Conservation (phyloP, 2,113 vertebrate species). For the Paraplagusia blochii region DNA sequence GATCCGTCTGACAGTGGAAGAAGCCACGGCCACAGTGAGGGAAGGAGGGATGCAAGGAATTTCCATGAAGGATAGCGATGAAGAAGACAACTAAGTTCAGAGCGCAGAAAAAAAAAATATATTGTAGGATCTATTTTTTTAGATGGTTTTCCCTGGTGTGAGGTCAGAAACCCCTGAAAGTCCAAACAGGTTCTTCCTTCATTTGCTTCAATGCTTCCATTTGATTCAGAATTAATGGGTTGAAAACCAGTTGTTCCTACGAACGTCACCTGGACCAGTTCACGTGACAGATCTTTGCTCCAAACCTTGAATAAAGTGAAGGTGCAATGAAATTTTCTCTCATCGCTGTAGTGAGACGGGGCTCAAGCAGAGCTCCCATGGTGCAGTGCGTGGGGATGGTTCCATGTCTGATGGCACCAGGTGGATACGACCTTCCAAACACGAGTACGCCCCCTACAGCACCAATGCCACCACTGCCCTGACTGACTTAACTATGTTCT, state of each 20-base stretch:
- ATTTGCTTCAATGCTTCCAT: constrained; percentile 23
- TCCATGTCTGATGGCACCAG: no score
- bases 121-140: constrained; percentile 13
- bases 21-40: constrained; percentile 91
- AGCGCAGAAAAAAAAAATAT: constrained; percentile 19
- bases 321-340: no score
- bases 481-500: not conserved
- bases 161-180: not conserved
- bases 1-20: constrained; percentile 93
- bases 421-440: no score
- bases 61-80: constrained; percentile 98
- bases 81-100: constrained; percentile 86
- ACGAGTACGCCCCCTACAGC: no score
- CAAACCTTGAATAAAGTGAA: not conserved
- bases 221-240: constrained; percentile 11
- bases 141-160: constrained; percentile 23
- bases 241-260: constrained; percentile 1
- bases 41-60: constrained; percentile 96
- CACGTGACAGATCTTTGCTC: not conserved
- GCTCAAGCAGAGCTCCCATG: no score
- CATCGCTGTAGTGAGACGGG: no score
- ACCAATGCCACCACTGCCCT: no score
- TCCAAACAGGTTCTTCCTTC: constrained; percentile 6
- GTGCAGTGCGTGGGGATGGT: no score
- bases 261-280: not conserved